phyloP scores from a whole-genome alignment of 2,797 vertebrate genomes.

The Garrulus glandarius region DNA sequence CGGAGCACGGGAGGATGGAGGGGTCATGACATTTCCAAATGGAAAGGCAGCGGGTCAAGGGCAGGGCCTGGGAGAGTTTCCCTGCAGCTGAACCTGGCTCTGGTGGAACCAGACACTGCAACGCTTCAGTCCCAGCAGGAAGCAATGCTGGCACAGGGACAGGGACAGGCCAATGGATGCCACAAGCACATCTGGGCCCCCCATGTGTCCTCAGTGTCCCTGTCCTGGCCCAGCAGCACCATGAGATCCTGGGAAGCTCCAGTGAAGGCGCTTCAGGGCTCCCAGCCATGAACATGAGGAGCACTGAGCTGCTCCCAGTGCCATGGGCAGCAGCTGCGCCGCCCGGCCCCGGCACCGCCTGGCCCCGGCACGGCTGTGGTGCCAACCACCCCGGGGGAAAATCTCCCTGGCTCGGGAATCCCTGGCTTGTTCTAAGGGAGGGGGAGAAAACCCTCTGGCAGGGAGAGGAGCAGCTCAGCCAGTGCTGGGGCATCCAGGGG shows the following conservation, averaged over 20 bases:
- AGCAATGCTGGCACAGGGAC: fast-evolving
- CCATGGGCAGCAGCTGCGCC: background rate
- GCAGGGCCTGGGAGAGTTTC: background rate
- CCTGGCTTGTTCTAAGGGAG: background rate
- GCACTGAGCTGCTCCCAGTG: background rate
- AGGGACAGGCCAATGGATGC: background rate
- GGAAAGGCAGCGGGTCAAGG: background rate
- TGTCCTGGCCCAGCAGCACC: background rate
- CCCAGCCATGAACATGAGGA: background rate
- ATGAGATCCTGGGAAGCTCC: fast-evolving
- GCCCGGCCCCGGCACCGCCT: background rate
- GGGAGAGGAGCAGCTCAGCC: background rate
- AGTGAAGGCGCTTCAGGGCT: fast-evolving
- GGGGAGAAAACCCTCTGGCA: background rate
- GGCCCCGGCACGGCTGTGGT: background rate
- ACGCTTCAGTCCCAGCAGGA: background rate
- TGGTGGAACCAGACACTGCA: background rate
- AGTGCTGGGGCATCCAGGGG: background rate
- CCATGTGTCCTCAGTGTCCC: fast-evolving
- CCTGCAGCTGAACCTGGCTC: fast-evolving
- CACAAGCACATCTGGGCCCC: background rate
- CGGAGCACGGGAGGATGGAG: fast-evolving
- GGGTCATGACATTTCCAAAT: fast-evolving
- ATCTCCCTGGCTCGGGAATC: background rate
- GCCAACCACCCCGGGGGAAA: fast-evolving